Percentiles rank a stretch among this genome's conserved stretches.
Conservation (phyloP, 2,888 invertebrate genomes). For the Leptinotarsa rubiginosa region DNA sequence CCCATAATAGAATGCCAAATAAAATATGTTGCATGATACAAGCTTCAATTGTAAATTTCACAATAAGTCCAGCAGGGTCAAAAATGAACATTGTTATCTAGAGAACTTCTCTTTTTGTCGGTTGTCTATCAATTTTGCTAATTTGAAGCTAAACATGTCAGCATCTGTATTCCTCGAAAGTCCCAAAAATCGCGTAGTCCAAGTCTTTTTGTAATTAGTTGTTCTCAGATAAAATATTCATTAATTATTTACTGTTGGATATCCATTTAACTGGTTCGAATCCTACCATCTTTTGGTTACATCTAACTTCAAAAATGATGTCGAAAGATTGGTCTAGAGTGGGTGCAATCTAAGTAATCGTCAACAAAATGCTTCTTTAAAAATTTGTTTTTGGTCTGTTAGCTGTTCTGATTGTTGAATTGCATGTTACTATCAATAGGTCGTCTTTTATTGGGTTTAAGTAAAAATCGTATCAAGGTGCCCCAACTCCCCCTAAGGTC, state of each 20-base stretch:
- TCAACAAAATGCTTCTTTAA: background rate
- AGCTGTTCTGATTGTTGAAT: too few relatives aligned
- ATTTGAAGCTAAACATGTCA: background rate
- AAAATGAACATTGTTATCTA: too few relatives aligned
- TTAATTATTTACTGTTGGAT: slow-evolving; percentile 42
- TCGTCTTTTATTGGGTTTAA: too few relatives aligned
- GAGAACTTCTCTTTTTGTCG: too few relatives aligned
- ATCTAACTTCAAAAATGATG: slow-evolving; percentile 13
- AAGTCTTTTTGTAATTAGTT: slow-evolving; percentile 13
- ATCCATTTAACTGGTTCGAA: slow-evolving; percentile 46
- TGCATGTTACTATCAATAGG: too few relatives aligned
- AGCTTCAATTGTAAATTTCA: too few relatives aligned
- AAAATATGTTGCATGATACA: too few relatives aligned
- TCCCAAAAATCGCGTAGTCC: background rate
- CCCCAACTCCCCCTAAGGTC: too few relatives aligned
- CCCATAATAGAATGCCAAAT: too few relatives aligned
- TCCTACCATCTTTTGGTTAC: slow-evolving; percentile 17
- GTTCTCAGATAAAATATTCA: slow-evolving; percentile 1
- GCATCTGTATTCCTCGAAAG: slow-evolving; percentile 6
- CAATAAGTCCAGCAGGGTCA: too few relatives aligned
- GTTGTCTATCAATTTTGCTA: background rate
- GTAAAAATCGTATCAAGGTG: too few relatives aligned
- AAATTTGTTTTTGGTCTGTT: background rate
- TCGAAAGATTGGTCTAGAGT: background rate
- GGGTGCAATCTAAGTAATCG: slow-evolving; percentile 2